Percentiles rank a stretch among this genome's conserved stretches.
phyloP scores from a whole-genome alignment of 1,140 invertebrate species.

The Nephotettix cincticeps region DNA sequence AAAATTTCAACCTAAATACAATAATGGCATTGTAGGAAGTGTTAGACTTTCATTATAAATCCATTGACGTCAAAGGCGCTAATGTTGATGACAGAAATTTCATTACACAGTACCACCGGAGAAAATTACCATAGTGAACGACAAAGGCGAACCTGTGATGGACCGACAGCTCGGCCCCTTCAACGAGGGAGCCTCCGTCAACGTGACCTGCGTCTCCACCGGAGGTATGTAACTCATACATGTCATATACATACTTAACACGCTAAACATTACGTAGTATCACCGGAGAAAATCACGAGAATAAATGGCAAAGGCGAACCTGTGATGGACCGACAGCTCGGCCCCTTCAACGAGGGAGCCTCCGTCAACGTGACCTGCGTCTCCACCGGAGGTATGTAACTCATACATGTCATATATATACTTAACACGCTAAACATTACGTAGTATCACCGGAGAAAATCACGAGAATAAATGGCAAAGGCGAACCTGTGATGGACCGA shows the following conservation, averaged over 20 bases:
- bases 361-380: slow-evolving; percentile 78
- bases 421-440: too few species aligned
- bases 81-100: too few species aligned
- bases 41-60: too few species aligned
- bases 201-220: slow-evolving; percentile 76
- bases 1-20: too few species aligned
- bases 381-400: slow-evolving; percentile 75
- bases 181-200: slow-evolving; percentile 74
- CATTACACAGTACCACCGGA: slow-evolving; percentile 80
- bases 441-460: slow-evolving; percentile 77
- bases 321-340: slow-evolving; percentile 68
- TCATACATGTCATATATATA: too few species aligned
- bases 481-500: slow-evolving; percentile 66
- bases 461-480: slow-evolving; percentile 70
- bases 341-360: slow-evolving; percentile 78
- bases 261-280: slow-evolving; percentile 70
- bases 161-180: slow-evolving; percentile 75
- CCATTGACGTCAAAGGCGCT: too few species aligned
- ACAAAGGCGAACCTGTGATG: slow-evolving; percentile 67
- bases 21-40: too few species aligned
- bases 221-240: too few species aligned
- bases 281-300: slow-evolving; percentile 71
- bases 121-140: slow-evolving; percentile 69
- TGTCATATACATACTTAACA: too few species aligned
- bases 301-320: slow-evolving; percentile 69